Base-by-base conservation (phyloP, 2,888 invertebrate species). In the Meteorus colon region DNA sequence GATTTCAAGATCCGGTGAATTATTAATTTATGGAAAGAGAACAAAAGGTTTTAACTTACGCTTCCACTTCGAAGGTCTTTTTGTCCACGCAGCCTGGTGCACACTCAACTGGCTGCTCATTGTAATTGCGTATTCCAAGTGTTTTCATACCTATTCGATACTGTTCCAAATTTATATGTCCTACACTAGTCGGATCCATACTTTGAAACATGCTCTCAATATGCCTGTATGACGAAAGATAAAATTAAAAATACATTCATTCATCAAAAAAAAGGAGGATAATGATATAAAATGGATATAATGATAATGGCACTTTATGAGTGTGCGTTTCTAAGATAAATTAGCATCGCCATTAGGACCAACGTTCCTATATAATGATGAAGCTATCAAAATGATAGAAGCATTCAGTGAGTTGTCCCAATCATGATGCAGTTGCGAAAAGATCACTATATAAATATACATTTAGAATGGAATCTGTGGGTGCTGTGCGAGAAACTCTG, bases 131-230 rank as follows among this genome's bases (percentile, higher is more conserved):
- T 72, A 87, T 80, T 34, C 86, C 85, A 29, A 87, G 78, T 27
- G 85, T 82, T 55, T 75, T 82, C 86, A 87, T 84, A 24, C 84
- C 86, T 45, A 74, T 80, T 76, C 77, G 83, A 72, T 86, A 87
- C 68, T 84, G 84, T 27, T 85, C 80, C 62, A 84, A 73, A 14
- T 84, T 81, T 66, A 86, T 83, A 72, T 67, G 74, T 16, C 84
- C 86, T 55, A 74, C 45, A 60, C 77, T 75, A 29, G 76, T 81
- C 8, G 84, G 85, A 73, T 86, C 86, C 63, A 87, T 75, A 60
- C 84, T 84, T 68, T 80, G 83, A 78, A 82, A 86, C 76, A 86
- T 80, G 78, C 84, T 86, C 71, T 83, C 82, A 74, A 86, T 83
- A 81, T 86, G 86, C 70, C 87, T 87, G 68, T 19, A 76, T 76